Percentiles rank a stretch among this genome's conserved stretches.
phyloP scores from a whole-genome alignment of 2,888 invertebrate species.

The Rosalia funebris region DNA sequence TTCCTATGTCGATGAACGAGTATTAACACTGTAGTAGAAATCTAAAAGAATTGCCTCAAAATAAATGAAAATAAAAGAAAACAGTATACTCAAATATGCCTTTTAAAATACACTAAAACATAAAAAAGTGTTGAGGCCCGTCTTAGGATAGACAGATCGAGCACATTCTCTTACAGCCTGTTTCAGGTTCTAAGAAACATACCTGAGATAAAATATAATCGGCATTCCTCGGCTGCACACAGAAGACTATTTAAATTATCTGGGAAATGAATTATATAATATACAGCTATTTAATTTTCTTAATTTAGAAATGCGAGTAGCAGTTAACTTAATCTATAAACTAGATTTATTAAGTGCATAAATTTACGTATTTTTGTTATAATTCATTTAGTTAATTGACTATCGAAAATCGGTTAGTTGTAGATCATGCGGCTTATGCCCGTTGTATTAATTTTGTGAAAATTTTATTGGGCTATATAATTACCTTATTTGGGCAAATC shows the following conservation, averaged over 20 bases:
- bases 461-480: no score
- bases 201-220: constrained; percentile 36
- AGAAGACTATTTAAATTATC: constrained; percentile 11
- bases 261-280: constrained; percentile 11
- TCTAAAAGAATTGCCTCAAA: no score
- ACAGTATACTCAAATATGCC: neutral
- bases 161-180: constrained; percentile 32
- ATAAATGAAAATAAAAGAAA: neutral
- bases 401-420: no score
- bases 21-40: no score
- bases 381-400: neutral
- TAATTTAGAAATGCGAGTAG: neutral
- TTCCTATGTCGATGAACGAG: no score
- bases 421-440: no score
- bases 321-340: neutral
- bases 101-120: constrained; percentile 7
- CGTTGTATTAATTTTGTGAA: no score
- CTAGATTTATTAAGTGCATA: neutral
- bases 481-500: no score
- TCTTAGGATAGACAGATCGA: constrained; percentile 30
- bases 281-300: neutral
- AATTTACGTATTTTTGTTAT: neutral
- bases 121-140: constrained; percentile 30
- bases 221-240: constrained; percentile 30
- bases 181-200: constrained; percentile 36